Evolutionary conservation across 23 tunicate species (phyloP).

Genomic region (Diplosoma virens): DNA sequence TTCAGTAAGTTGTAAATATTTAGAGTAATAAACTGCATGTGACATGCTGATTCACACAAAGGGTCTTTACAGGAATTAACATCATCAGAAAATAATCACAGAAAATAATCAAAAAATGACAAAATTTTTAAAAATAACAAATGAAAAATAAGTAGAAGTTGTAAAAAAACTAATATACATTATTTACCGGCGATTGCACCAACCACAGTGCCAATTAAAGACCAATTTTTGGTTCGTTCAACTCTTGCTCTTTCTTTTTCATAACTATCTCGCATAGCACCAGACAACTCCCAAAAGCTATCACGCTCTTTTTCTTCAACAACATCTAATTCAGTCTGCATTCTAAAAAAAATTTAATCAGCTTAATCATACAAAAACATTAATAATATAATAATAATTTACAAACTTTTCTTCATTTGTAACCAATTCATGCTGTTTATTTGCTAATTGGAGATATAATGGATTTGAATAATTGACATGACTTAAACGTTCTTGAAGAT

Average conservation of each 20-base stretch:
- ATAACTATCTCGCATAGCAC: slow-evolving; percentile 81
- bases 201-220: slow-evolving; percentile 72
- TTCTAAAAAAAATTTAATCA: slow-evolving; percentile 19
- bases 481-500: slow-evolving; percentile 70
- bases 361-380: not conserved
- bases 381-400: not conserved
- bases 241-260: slow-evolving; percentile 88
- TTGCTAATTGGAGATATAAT: slow-evolving; percentile 78
- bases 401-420: slow-evolving; percentile 70
- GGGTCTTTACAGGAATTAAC: too few relatives aligned
- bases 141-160: not conserved
- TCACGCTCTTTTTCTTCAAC: slow-evolving; percentile 79
- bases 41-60: too few relatives aligned
- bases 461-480: slow-evolving; percentile 85
- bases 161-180: not conserved
- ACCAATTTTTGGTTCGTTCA: slow-evolving; percentile 86
- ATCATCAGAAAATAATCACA: too few relatives aligned
- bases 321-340: slow-evolving; percentile 41
- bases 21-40: too few relatives aligned
- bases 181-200: slow-evolving; percentile 66
- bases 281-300: slow-evolving; percentile 48
- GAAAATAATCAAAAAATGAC: too few relatives aligned
- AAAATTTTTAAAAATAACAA: not conserved
- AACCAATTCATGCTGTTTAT: slow-evolving; percentile 79
- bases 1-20: too few relatives aligned